phyloP scores from a whole-genome alignment of 2,888 invertebrate genomes.

The Acleris cristana region DNA sequence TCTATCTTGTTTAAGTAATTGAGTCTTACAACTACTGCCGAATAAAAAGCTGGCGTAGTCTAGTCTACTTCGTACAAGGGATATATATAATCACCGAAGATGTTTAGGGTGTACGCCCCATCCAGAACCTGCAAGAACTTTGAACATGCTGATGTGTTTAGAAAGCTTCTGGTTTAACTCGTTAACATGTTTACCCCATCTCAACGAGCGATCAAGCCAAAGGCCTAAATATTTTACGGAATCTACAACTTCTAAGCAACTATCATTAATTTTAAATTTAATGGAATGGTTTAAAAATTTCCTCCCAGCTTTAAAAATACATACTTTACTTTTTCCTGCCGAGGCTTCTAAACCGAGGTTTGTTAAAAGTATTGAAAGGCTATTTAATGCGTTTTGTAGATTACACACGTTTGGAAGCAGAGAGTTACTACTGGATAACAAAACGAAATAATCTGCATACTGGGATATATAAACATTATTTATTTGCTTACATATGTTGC shows the following conservation, averaged over 20 bases:
- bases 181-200: slow-evolving; percentile 34
- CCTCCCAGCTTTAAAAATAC: slow-evolving; percentile 30
- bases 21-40: too few relatives aligned
- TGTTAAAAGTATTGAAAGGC: slow-evolving; percentile 18
- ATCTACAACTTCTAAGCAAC: slow-evolving; percentile 5
- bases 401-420: not conserved
- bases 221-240: slow-evolving; percentile 36
- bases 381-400: not conserved
- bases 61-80: too few relatives aligned
- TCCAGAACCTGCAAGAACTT: too few relatives aligned
- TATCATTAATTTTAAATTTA: slow-evolving; percentile 19
- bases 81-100: too few relatives aligned
- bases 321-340: slow-evolving; percentile 23
- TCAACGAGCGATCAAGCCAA: slow-evolving; percentile 33
- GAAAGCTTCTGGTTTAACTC: slow-evolving; percentile 4
- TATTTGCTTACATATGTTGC: slow-evolving; percentile 21
- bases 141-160: too few relatives aligned
- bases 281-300: not conserved
- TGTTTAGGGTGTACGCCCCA: too few relatives aligned
- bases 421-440: slow-evolving; percentile 11
- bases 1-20: too few relatives aligned
- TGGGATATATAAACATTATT: too few relatives aligned
- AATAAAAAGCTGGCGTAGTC: too few relatives aligned
- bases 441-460: slow-evolving; percentile 36
- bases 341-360: slow-evolving; percentile 31